Conservation (phyloP, 2,113 vertebrate genomes). For the Drymodes brunneopygia region DNA sequence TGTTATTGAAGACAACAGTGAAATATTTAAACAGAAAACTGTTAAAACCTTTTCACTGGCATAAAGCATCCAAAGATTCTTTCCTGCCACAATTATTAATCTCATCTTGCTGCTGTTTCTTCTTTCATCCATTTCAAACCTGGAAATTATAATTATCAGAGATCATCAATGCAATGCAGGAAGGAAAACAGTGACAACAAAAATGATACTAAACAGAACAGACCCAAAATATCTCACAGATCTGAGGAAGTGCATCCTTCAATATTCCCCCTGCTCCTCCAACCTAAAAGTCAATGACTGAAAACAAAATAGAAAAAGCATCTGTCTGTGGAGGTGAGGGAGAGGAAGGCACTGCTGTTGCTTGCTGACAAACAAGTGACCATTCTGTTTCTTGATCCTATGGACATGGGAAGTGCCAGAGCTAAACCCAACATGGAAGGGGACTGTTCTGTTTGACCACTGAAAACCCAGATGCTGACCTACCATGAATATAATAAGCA, state of each 20-base stretch:
- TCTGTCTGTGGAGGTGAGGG: neutral
- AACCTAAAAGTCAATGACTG: accelerated
- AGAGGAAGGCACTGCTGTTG: neutral
- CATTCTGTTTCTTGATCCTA: neutral
- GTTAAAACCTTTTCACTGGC: neutral
- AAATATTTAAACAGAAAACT: neutral
- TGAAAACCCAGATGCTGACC: neutral
- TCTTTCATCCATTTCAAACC: neutral
- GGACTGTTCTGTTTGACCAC: neutral
- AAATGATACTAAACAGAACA: neutral
- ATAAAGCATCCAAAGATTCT: neutral
- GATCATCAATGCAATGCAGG: neutral
- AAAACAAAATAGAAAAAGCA: neutral
- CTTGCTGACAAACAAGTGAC: neutral
- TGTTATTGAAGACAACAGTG: neutral
- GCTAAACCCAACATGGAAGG: accelerated
- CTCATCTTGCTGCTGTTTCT: neutral
- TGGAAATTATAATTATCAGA: neutral
- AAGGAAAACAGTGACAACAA: neutral
- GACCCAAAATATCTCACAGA: neutral
- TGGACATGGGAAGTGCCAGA: neutral
- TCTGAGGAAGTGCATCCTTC: accelerated
- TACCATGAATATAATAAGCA: neutral
- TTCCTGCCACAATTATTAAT: neutral
- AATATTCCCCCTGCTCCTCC: neutral